phyloP scores from a whole-genome alignment of 2,888 invertebrate genomes.

The Drosophila quasianomalipes region DNA sequence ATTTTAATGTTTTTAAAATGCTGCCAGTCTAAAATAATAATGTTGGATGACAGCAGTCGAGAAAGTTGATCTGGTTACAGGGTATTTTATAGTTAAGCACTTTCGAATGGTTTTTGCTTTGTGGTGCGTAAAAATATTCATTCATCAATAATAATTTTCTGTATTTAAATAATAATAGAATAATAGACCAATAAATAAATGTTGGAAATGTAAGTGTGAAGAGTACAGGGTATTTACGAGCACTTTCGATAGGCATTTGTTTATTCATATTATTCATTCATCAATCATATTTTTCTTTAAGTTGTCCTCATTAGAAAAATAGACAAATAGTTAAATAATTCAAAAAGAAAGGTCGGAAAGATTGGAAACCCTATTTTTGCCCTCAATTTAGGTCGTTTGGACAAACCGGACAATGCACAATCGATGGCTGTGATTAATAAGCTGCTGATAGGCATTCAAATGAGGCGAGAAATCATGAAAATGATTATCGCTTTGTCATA shows the following conservation, averaged over 20 bases:
- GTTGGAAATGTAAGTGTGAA: background rate
- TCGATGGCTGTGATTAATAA: conserved; percentile 31
- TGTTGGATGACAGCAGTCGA: background rate
- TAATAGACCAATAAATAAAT: background rate
- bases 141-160: background rate
- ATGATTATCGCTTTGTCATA: conserved; percentile 71
- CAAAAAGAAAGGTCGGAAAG: background rate
- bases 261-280: background rate
- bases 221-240: background rate
- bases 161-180: background rate
- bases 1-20: background rate
- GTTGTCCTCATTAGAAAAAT: background rate
- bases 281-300: background rate
- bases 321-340: background rate
- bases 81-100: background rate
- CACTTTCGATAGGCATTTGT: background rate
- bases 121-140: background rate
- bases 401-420: background rate
- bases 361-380: background rate
- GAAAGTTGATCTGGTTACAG: background rate
- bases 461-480: conserved; percentile 47
- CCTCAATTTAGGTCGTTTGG: background rate
- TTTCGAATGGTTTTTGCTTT: too few relatives aligned
- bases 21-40: too few relatives aligned
- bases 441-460: conserved; percentile 28